These are phyloP conservation scores for Ailuropoda melanoleuca DNA, from an alignment of 2,113 vertebrate genomes.

Conservation along the genomic window DNA sequence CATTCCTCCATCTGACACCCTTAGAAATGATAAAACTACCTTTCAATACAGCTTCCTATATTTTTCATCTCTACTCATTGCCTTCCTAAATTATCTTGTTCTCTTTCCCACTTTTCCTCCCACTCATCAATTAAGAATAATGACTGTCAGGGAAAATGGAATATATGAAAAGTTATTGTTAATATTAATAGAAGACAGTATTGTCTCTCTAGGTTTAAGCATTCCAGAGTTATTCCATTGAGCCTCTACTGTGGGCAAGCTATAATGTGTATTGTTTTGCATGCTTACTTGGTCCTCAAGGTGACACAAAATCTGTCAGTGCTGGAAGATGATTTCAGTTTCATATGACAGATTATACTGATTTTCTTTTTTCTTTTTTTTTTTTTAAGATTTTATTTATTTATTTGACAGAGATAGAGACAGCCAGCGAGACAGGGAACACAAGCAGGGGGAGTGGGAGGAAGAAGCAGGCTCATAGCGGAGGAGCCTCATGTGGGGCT, in stretches of 20 bases:
- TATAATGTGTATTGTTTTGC: not conserved
- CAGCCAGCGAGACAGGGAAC: no score
- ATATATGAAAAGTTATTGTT: slow-evolving; percentile 65
- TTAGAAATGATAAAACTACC: slow-evolving; percentile 52
- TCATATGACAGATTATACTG: not conserved
- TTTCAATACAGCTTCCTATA: slow-evolving; percentile 46
- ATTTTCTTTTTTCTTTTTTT: not conserved
- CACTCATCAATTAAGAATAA: slow-evolving; percentile 76
- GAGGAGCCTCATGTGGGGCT: no score
- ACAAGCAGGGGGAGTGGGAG: no score
- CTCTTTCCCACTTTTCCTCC: slow-evolving; percentile 69
- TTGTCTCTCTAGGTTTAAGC: slow-evolving; percentile 1
- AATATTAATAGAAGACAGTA: slow-evolving; percentile 63
- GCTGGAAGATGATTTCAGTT: not conserved
- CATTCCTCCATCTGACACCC: slow-evolving; percentile 15
- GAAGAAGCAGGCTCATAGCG: no score
- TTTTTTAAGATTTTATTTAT: not conserved
- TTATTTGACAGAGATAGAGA: no score
- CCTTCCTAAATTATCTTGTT: slow-evolving; percentile 71
- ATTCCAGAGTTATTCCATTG: not conserved
- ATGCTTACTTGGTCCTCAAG: not conserved
- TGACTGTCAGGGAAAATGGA: slow-evolving; percentile 62
- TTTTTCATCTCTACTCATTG: slow-evolving; percentile 43
- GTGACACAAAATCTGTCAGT: not conserved
- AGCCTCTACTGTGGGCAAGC: not conserved